phyloP scores from a whole-genome alignment of 2,113 vertebrate species.

The Oncorhynchus masou region DNA sequence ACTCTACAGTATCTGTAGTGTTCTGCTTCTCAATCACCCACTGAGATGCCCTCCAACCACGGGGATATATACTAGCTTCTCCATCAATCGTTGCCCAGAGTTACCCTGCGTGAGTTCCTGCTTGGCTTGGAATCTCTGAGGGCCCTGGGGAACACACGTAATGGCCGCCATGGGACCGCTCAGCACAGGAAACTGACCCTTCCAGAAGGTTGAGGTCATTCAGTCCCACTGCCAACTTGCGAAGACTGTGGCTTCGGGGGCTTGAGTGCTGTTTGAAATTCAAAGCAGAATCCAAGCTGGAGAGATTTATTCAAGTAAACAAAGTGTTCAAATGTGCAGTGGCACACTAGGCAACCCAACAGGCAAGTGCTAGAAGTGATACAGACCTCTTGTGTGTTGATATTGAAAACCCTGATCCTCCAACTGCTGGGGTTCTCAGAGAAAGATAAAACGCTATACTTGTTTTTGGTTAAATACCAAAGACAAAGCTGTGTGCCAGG shows the following conservation, averaged over 20 bases:
- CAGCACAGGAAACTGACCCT: conserved; percentile 37
- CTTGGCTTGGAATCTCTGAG: conserved; percentile 28
- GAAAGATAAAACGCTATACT: conserved; percentile 41
- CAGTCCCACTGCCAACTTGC: conserved; percentile 15
- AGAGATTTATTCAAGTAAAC: neutral
- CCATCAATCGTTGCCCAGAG: conserved; percentile 44
- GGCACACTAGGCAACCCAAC: conserved; percentile 2
- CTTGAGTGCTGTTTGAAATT: conserved; percentile 34
- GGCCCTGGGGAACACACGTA: conserved; percentile 31
- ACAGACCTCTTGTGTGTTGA: conserved; percentile 14
- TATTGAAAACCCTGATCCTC: conserved; percentile 29
- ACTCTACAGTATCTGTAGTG: conserved; percentile 10
- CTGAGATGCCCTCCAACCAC: conserved; percentile 24
- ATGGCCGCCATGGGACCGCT: conserved; percentile 40
- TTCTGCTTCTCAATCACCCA: conserved; percentile 11
- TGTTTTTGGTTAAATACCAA: conserved; percentile 46
- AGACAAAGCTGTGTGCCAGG: conserved; percentile 43
- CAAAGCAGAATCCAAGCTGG: conserved; percentile 33
- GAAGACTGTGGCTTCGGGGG: conserved; percentile 6
- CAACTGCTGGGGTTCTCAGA: conserved; percentile 26
- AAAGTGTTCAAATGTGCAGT: conserved; percentile 7
- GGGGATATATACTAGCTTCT: conserved; percentile 15
- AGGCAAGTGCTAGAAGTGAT: conserved; percentile 13
- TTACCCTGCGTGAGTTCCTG: conserved; percentile 45
- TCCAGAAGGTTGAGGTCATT: conserved; percentile 45